Evolutionary conservation across 2,113 vertebrate genomes (phyloP), one percentile per base, ranked within the genome.

Genomic region (Ochotona curzoniae): DNA sequence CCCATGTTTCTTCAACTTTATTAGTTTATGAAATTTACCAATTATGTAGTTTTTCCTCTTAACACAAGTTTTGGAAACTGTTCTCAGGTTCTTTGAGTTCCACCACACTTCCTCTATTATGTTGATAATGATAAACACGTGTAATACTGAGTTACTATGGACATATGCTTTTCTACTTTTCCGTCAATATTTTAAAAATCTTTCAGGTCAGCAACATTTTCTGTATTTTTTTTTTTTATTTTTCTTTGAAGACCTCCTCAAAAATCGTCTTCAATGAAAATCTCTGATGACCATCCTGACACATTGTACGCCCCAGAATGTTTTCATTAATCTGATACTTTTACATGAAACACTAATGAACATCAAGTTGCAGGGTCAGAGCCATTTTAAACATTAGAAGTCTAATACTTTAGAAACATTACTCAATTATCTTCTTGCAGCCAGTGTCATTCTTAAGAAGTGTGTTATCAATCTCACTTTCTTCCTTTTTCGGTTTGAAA

Each of bases 351-450:
- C 67, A 57, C 70, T 15, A 23, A 44, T 51, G 6, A 57, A 63
- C 71, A 69, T 83, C 73, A 69, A 96, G 94, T 92, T 94, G 67
- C 67, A 94, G 38, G 20, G 38, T 87, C 28, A 94, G 90, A 76
- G 28, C 47, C 57, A 73, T 38, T 83, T 61, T 93, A 93, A 90
- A 83, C 2, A 91, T 44, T 81, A 71, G 57, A 91, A n/a, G 21
- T 87, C 12, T 2, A 49, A 2, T 87, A 60, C 47, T 89, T 84
- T 79, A 57, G 80, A 80, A 90, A 89, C 84, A 69, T 93, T 63
- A 47, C 23, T 81, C 25, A 9, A 10, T 90, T 94, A 7, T 67
- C 21, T 44, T 90, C 26, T 64, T 54, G 6, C 82, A 69, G 47
- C 91, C 30, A 91, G 12, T 51, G 74, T 44, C 93, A 21, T 47